These are phyloP conservation scores for Rhinopomastus cyanomelas DNA, from an alignment of 2,113 vertebrate genomes.

Conservation along the genomic window DNA sequence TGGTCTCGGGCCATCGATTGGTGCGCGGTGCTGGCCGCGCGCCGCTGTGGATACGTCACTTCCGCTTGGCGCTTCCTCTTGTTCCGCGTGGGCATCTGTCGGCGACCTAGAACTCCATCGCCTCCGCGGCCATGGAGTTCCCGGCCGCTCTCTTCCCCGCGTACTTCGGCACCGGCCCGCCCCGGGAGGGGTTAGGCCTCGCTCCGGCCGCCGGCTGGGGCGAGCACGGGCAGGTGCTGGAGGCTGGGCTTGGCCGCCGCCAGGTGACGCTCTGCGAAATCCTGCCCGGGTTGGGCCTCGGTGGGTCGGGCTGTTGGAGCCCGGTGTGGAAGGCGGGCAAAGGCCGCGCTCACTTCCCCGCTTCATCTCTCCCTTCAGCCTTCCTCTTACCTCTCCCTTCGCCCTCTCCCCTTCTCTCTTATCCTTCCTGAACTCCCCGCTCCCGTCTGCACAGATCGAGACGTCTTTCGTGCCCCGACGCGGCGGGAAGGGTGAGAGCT, in stretches of 20 bases:
- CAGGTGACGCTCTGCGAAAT: not conserved
- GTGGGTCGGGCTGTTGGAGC: too few relatives aligned
- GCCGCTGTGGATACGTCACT: not conserved
- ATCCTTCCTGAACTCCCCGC: too few relatives aligned
- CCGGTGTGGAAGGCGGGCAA: rapidly evolving
- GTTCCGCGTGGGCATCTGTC: too few relatives aligned
- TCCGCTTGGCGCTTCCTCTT: rapidly evolving
- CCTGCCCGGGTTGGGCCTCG: too few relatives aligned
- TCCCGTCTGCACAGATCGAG: not conserved
- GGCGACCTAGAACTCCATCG: too few relatives aligned
- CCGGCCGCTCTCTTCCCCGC: not conserved
- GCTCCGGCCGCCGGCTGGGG: conserved; percentile 12
- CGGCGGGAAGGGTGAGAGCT: not conserved
- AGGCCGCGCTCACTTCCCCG: too few relatives aligned
- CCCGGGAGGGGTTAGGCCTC: not conserved
- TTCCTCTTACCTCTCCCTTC: too few relatives aligned
- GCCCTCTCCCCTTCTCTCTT: too few relatives aligned
- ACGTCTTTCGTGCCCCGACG: not conserved
- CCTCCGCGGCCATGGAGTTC: conserved; percentile 33
- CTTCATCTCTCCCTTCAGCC: too few relatives aligned
- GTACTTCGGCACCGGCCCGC: not conserved
- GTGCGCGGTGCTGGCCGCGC: not conserved
- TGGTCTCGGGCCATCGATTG: not conserved
- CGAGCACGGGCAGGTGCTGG: not conserved
- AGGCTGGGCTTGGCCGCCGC: not conserved